These are phyloP conservation scores for Pseudorasbora parva DNA, from an alignment of 2,113 vertebrate species.

Conservation along the genomic window DNA sequence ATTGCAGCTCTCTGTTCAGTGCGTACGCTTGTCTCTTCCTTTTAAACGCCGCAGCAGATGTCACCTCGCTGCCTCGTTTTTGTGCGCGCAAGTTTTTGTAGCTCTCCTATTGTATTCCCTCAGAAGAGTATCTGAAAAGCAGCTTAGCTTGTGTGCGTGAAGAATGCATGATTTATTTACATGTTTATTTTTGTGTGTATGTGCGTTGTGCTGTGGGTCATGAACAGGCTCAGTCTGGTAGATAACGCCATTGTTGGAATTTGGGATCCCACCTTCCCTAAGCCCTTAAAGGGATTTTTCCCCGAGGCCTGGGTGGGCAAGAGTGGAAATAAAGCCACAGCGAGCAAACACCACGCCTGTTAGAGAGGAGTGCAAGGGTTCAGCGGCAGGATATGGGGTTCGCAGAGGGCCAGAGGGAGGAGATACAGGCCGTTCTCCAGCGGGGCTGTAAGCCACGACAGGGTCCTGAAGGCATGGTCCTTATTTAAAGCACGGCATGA, in stretches of 20 bases:
- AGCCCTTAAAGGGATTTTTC: slow-evolving; percentile 52
- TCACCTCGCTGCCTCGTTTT: background rate
- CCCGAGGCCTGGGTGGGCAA: slow-evolving; percentile 37
- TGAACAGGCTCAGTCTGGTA: slow-evolving; percentile 8
- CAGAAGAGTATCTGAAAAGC: slow-evolving; percentile 32
- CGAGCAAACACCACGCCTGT: background rate
- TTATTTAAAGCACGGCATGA: slow-evolving; percentile 21
- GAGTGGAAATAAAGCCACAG: slow-evolving; percentile 14
- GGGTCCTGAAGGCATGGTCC: background rate
- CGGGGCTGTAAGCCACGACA: slow-evolving; percentile 1
- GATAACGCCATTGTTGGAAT: slow-evolving; percentile 30
- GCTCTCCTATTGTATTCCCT: background rate
- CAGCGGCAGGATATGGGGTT: background rate
- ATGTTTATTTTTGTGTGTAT: slow-evolving; percentile 16
- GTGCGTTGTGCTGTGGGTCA: slow-evolving; percentile 14
- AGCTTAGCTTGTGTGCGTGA: slow-evolving; percentile 32
- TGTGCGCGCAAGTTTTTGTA: background rate
- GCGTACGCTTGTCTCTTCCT: background rate
- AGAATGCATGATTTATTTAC: slow-evolving; percentile 43
- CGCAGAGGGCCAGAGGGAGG: background rate
- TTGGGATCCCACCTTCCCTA: slow-evolving; percentile 26
- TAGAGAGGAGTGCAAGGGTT: background rate
- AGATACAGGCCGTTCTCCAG: background rate
- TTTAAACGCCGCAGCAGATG: background rate
- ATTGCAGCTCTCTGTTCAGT: background rate